Evolutionary conservation across 2,888 invertebrate species (phyloP).

Genomic region (Caenorhabditis wallacei): DNA sequence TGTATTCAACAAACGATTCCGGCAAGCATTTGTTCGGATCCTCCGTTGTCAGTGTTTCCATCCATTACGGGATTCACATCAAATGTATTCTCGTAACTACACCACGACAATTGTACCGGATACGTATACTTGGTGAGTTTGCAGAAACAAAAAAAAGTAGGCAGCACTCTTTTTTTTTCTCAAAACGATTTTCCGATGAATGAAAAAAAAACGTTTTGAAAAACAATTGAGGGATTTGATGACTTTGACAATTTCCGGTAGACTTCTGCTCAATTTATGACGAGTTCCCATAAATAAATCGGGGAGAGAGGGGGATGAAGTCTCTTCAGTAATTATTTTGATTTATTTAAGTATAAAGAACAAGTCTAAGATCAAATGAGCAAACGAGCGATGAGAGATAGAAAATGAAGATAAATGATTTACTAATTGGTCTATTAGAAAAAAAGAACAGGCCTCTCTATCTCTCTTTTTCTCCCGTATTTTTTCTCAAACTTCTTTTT

Average conservation of each 20-base stretch:
- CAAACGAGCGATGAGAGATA: neutral
- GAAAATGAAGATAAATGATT: constrained; percentile 49
- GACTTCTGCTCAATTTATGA: constrained; percentile 21
- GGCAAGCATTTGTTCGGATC: constrained; percentile 84
- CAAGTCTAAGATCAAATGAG: constrained; percentile 9
- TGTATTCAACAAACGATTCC: constrained; percentile 94
- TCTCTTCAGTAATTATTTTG: neutral
- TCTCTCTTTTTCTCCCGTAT: neutral
- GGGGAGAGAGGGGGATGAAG: neutral
- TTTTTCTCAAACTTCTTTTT: constrained; percentile 1
- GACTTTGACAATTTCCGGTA: constrained; percentile 52
- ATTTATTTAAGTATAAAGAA: neutral
- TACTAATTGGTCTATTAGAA: constrained; percentile 50
- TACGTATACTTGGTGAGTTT: constrained; percentile 77
- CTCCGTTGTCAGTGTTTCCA: constrained; percentile 78
- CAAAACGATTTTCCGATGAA: constrained; percentile 28
- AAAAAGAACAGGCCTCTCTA: constrained; percentile 22
- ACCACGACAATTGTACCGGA: constrained; percentile 78
- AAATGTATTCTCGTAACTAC: constrained; percentile 74
- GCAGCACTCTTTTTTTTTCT: neutral
- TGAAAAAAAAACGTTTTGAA: constrained; percentile 16
- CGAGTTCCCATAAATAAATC: constrained; percentile 53
- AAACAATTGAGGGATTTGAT: constrained; percentile 49
- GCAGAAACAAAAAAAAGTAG: neutral
- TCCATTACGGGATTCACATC: constrained; percentile 65